Percentiles rank a stretch among this genome's conserved stretches.
These are phyloP conservation scores for Schizopygopsis malacanthus DNA, from an alignment of 2,797 vertebrate genomes.

Conservation along the genomic window DNA sequence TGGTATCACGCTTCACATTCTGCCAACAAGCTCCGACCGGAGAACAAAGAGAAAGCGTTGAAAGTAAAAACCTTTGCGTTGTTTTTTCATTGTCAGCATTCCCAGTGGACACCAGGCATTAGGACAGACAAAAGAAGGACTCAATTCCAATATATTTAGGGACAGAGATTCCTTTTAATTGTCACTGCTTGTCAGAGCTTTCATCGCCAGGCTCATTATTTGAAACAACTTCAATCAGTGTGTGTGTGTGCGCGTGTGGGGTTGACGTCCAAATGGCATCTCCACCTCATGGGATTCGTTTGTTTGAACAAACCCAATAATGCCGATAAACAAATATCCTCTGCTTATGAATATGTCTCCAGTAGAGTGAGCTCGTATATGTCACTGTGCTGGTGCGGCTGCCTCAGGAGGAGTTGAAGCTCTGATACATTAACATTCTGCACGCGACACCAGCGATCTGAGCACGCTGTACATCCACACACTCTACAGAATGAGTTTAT, in stretches of 20 bases:
- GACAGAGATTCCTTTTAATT: slow-evolving; percentile 75
- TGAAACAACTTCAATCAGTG: slow-evolving; percentile 66
- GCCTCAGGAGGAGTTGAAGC: slow-evolving; percentile 45
- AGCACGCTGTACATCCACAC: background rate
- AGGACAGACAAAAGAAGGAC: slow-evolving; percentile 65
- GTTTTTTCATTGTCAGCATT: slow-evolving; percentile 56
- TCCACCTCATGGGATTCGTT: slow-evolving; percentile 31
- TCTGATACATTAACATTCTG: slow-evolving; percentile 74
- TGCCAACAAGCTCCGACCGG: background rate
- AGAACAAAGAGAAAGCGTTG: slow-evolving; percentile 37
- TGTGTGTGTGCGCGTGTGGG: slow-evolving; percentile 15
- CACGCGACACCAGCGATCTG: background rate
- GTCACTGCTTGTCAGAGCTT: slow-evolving; percentile 74
- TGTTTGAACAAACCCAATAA: slow-evolving; percentile 41
- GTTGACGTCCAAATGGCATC: slow-evolving; percentile 61
- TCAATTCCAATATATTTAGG: slow-evolving; percentile 66
- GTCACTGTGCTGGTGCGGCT: slow-evolving; percentile 23
- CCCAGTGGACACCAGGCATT: slow-evolving; percentile 51
- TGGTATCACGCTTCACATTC: slow-evolving; percentile 14
- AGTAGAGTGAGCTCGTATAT: slow-evolving; percentile 14
- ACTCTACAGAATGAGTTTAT: slow-evolving; percentile 14
- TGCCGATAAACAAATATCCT: slow-evolving; percentile 24
- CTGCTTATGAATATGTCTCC: slow-evolving; percentile 24
- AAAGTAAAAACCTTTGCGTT: slow-evolving; percentile 63
- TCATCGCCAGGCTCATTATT: slow-evolving; percentile 58